Evolutionary conservation across 2,888 invertebrate genomes (phyloP).

Genomic region (Gonocerus acuteangulatus): DNA sequence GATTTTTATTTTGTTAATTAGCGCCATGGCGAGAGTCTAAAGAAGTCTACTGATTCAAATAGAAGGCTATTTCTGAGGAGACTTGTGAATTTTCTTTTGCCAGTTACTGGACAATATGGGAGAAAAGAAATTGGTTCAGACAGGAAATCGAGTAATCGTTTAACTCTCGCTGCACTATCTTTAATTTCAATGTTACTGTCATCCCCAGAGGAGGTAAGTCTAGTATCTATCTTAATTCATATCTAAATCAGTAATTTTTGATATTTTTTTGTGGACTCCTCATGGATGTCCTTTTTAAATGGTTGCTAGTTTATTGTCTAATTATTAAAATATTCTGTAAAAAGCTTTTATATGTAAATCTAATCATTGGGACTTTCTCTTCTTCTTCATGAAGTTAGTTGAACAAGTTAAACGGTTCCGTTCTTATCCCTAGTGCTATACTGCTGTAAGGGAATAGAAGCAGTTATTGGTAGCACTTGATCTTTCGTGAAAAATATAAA

Average conservation of each 20-base stretch:
- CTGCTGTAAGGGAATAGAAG: too few species aligned
- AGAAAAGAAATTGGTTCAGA: slow-evolving; percentile 62
- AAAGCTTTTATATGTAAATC: too few species aligned
- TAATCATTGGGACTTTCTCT: too few species aligned
- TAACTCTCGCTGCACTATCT: slow-evolving; percentile 49
- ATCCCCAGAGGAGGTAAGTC: slow-evolving; percentile 54
- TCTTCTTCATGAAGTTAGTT: too few species aligned
- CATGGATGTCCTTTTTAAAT: background rate
- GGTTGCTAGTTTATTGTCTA: background rate
- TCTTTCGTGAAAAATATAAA: too few species aligned
- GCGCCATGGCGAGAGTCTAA: slow-evolving; percentile 49
- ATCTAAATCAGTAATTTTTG: background rate
- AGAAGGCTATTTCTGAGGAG: slow-evolving; percentile 62
- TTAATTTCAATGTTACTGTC: slow-evolving; percentile 63
- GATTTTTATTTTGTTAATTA: slow-evolving; percentile 37
- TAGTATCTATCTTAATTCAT: background rate
- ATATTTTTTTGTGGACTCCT: background rate
- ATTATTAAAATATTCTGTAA: too few species aligned
- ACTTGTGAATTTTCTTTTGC: slow-evolving; percentile 76
- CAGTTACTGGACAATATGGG: slow-evolving; percentile 79
- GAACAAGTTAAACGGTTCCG: too few species aligned
- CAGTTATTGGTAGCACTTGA: too few species aligned
- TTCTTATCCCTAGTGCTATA: too few species aligned
- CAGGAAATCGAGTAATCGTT: slow-evolving; percentile 41
- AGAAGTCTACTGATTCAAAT: slow-evolving; percentile 57